Conservation (phyloP, 2,113 vertebrate genomes). For the Pica pica region DNA sequence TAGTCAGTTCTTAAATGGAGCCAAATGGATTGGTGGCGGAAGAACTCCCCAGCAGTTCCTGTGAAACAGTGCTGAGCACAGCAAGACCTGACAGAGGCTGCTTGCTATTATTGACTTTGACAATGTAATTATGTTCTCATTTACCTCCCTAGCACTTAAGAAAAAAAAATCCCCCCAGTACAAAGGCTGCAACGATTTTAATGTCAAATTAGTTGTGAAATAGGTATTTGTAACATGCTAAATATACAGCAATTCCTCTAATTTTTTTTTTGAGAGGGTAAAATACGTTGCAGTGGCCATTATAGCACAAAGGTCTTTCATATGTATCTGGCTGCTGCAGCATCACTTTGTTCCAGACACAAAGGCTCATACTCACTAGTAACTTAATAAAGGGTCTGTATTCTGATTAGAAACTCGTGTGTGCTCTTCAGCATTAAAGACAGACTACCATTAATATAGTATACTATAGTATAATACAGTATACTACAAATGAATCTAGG, state of each 20-base stretch:
- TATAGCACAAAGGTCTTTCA: not conserved
- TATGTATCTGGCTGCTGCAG: not conserved
- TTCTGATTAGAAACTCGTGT: not conserved
- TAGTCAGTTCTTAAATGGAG: conserved; percentile 75
- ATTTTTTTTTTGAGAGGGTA: not conserved
- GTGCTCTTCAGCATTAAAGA: not conserved
- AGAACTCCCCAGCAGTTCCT: conserved; percentile 67
- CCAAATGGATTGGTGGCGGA: conserved; percentile 78
- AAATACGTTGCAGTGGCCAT: not conserved
- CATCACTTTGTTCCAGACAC: not conserved
- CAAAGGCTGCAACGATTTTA: not conserved
- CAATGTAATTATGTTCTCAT: conserved; percentile 71
- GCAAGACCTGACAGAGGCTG: conserved; percentile 64
- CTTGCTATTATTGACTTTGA: conserved; percentile 68
- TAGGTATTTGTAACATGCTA: not conserved
- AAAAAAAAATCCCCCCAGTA: not conserved
- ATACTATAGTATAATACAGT: not conserved
- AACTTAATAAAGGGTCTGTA: not conserved
- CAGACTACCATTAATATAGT: not conserved
- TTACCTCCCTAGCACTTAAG: conserved; percentile 63
- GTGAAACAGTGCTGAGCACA: conserved; percentile 67
- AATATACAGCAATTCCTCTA: not conserved
- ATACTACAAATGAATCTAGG: not conserved
- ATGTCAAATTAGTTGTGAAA: not conserved
- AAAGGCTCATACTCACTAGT: not conserved